These are phyloP conservation scores for Alligator sinensis DNA, from an alignment of 2,113 vertebrate genomes.

Conservation along the genomic window DNA sequence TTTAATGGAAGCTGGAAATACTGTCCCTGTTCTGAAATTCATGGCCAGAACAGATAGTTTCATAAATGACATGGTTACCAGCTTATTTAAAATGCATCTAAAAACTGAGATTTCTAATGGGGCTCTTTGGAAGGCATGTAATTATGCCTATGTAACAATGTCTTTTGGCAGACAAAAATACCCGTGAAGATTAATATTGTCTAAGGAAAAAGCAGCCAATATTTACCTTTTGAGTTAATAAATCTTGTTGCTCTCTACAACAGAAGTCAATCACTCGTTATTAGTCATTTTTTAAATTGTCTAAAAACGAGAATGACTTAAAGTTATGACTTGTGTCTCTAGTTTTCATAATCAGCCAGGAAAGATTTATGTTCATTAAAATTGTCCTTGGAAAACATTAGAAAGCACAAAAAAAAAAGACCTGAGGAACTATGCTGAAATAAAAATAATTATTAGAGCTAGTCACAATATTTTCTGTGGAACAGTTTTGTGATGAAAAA, in stretches of 20 bases:
- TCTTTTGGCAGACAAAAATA: conserved; percentile 52
- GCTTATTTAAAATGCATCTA: neutral
- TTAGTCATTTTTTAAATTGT: conserved; percentile 33
- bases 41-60: neutral
- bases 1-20: conserved; percentile 39
- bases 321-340: conserved; percentile 12
- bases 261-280: neutral
- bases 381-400: neutral
- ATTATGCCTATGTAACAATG: neutral
- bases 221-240: conserved; percentile 17
- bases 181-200: neutral
- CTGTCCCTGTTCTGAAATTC: neutral
- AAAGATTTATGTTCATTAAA: conserved; percentile 15
- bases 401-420: neutral
- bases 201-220: conserved; percentile 25
- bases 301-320: neutral
- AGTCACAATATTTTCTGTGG: neutral
- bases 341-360: neutral
- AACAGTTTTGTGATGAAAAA: neutral
- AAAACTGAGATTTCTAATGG: neutral
- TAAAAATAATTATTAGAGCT: conserved; percentile 37
- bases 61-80: neutral
- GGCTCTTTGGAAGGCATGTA: conserved; percentile 25
- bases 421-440: neutral
- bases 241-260: conserved; percentile 6